Evolutionary conservation across 2,797 vertebrate genomes (phyloP), one percentile per base, ranked within the genome.

Genomic region (Eulemur mongoz): DNA sequence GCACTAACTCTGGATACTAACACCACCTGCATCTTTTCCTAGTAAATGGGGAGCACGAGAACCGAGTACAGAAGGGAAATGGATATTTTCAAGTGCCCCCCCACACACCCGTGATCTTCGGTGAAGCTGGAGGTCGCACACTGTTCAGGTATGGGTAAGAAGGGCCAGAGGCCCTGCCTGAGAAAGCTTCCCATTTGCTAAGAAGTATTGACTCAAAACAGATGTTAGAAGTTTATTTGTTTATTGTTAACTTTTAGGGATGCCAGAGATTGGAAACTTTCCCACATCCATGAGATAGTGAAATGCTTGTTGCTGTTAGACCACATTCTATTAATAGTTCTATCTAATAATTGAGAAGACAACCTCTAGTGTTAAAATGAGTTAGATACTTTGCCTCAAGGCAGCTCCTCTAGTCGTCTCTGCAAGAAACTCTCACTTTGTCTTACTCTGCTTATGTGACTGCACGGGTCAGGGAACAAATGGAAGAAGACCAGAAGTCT

Each of bases 51-150:
- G 99, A 99, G 96, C 99, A 99, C 95, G 99, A 99, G 97, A 99
- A 98, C 98, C 98, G 99, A 97, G 99, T 99, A 54, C 99, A 99
- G 98, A 99, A 99, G 97, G 99, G 99, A 94, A 99, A 99, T 30
- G 99, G 99, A 25, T 99, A 99, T 86, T 99, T 99, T 97, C 99
- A 99, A 98, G 99, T 99, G 97, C 99, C 99, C 40, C 99, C 99
- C 10, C 99, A 99, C 98, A 99, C 99, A 5, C 99, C 99, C 1
- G 99, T 99, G 94, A 99, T 99, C 98, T 99, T 99, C 81, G 99
- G 99, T 27, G 99, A 99, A 98, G 99, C 99, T 48, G 99, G 99
- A 97, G 99, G 99, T 87, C 99, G 99, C 97, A 99, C 99, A 35
- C 98, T 99, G 48, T 99, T 99, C 98, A 99, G 99, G 99, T 99